Conservation (phyloP, 2,888 invertebrate genomes). For the Notocelia uddmanniana region DNA sequence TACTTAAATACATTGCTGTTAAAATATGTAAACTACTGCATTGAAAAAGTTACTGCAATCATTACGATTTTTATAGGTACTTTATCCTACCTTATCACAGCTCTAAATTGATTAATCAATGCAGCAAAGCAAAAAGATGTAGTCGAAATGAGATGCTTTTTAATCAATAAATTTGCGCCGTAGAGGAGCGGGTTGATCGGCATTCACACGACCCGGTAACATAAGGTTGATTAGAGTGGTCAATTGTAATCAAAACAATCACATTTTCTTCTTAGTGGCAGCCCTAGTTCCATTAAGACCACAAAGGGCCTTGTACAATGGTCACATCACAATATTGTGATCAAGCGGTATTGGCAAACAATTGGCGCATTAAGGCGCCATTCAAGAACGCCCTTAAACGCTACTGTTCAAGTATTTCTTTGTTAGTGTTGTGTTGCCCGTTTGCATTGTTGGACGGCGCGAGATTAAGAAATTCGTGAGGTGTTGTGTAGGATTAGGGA, state of each 20-base stretch:
- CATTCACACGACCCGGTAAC: too few species aligned
- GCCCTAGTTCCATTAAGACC: conserved; percentile 30
- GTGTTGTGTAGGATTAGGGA: background rate
- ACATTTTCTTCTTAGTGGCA: conserved; percentile 8
- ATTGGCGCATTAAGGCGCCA: conserved; percentile 66
- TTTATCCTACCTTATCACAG: too few species aligned
- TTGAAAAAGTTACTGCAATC: too few species aligned
- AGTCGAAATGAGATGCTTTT: too few species aligned
- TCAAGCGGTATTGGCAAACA: conserved; percentile 64
- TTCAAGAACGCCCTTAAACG: conserved; percentile 54
- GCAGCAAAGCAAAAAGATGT: too few species aligned
- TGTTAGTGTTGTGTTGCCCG: conserved; percentile 44
- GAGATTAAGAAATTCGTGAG: background rate
- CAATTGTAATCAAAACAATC: background rate
- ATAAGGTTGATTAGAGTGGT: too few species aligned
- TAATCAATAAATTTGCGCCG: too few species aligned
- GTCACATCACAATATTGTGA: conserved; percentile 66
- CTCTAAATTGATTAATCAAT: too few species aligned
- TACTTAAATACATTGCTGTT: too few species aligned
- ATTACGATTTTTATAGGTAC: too few species aligned
- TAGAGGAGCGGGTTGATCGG: too few species aligned
- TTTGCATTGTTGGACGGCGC: conserved; percentile 47
- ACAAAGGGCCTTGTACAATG: conserved; percentile 49
- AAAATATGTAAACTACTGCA: too few species aligned
- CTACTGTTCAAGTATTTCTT: conserved; percentile 59